These are phyloP conservation scores for Pipra filicauda DNA, from an alignment of 2,113 vertebrate species.

Conservation along the genomic window DNA sequence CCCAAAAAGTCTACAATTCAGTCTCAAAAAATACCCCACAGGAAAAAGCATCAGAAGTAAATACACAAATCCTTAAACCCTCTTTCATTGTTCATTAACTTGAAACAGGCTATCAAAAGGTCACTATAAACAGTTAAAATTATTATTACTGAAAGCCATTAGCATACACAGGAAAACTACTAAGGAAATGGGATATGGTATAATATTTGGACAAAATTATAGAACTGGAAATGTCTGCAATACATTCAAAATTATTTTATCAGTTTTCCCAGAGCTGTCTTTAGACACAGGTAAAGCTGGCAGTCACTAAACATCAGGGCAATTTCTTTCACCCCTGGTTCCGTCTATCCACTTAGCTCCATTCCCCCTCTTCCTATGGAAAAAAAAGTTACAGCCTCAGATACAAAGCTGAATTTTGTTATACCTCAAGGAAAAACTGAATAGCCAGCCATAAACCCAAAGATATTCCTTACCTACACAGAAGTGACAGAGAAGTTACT, in stretches of 20 bases:
- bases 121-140: neutral
- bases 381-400: neutral
- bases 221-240: neutral
- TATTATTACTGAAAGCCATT: neutral
- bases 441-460: neutral
- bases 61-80: neutral
- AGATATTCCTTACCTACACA: neutral
- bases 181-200: neutral
- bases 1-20: neutral
- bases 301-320: neutral
- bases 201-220: neutral
- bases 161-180: neutral
- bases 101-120: neutral
- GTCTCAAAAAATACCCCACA: neutral
- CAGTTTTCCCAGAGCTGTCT: neutral
- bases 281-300: neutral
- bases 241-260: neutral
- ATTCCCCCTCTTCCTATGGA: neutral
- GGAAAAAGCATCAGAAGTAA: neutral
- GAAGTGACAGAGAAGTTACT: neutral
- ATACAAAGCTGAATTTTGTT: neutral
- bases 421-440: neutral
- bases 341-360: neutral
- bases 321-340: neutral
- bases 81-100: neutral